Base-by-base conservation (phyloP, 2,113 vertebrate genomes). In the Pachycephala philippinensis region DNA sequence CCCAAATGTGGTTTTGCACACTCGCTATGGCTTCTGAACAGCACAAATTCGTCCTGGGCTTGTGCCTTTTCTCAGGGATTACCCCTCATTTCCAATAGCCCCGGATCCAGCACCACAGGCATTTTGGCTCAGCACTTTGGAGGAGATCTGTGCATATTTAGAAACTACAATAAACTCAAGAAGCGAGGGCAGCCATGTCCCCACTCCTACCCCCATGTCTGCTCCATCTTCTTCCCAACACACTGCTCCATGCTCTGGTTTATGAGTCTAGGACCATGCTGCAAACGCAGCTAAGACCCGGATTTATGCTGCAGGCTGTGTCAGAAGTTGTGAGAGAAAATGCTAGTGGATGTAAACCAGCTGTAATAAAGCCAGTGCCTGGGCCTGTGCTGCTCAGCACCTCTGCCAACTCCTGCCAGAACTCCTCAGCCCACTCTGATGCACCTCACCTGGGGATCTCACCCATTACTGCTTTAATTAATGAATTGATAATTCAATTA, bases 121-220 rank as follows among this genome's bases (percentile, higher is more conserved):
- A 3, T 7, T 59, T 4, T 49, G 44, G 21, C 28, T 69, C 64
- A 76, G 35, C 30, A 1, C 35, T 21, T 27, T 19, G 64, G 28
- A 13, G 1, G 11, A 71, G 47, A 39, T 21, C 33, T 7, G 11
- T 3, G 2, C 0, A 0, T 11, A 13, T 4, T 2, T 6, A 42
- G n/a, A 28, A 90, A 56, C 47, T 8, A 42, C 59, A 17, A 44
- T 35, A 15, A 42, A 18, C 35, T 49, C 64, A 4, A 7, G 63
- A 49, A 13, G 57, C 1, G 3, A 30, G 3, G 11, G 66, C 4
- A 20, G n/a, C 26, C 6, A 0, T 4, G 5, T 33, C 30, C 23
- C 52, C 39, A 27, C 35, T 15, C 11, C 24, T 56, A 7, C 22
- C 30, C 44, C 9, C 1, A 1, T 0, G 0, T 6, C 24, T 49